Conservation (phyloP, 2,797 vertebrate genomes). For the Sebastes dallii region DNA sequence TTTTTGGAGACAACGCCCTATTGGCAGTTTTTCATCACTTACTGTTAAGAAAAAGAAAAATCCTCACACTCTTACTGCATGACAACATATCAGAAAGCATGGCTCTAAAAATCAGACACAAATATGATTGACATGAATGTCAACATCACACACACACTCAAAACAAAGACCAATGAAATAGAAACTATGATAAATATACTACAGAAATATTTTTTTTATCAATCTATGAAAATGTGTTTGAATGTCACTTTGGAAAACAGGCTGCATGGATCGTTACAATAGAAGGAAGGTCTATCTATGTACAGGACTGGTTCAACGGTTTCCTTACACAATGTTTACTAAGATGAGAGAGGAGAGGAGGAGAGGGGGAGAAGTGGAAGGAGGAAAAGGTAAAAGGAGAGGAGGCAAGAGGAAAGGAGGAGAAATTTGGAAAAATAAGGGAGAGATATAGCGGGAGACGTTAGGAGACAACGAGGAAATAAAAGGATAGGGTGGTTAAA, state of each 20-base stretch:
- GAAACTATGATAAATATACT: constrained; percentile 51
- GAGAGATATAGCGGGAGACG: neutral
- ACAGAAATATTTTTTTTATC: neutral
- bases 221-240: constrained; percentile 19
- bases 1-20: neutral
- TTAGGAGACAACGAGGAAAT: neutral
- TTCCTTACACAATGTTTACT: constrained; percentile 71
- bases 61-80: neutral
- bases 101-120: constrained; percentile 31
- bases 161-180: constrained; percentile 19
- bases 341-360: neutral
- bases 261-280: constrained; percentile 32
- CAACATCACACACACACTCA: constrained; percentile 14
- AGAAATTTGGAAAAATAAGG: neutral
- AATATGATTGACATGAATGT: constrained; percentile 6
- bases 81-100: constrained; percentile 23
- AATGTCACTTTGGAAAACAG: constrained; percentile 42
- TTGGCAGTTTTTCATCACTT: neutral
- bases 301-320: constrained; percentile 44
- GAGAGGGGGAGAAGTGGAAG: neutral
- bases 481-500: neutral
- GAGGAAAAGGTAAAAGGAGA: neutral
- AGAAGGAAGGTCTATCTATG: constrained; percentile 39
- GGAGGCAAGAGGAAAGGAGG: neutral
- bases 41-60: neutral